Conservation (phyloP, 2,797 vertebrate genomes). For the Eulemur coronatus region DNA sequence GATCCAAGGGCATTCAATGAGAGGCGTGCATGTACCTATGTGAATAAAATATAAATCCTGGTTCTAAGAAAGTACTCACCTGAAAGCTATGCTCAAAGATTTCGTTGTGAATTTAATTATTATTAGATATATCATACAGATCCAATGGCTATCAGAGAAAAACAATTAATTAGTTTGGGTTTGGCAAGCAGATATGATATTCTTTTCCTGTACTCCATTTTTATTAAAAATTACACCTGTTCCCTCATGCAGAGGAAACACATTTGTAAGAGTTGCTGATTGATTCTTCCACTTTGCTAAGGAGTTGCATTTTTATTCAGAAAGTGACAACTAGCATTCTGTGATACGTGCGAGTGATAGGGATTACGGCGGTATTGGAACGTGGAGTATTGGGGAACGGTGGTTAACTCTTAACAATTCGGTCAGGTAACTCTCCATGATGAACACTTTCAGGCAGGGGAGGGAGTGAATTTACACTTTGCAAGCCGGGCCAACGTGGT, state of each 20-base stretch:
- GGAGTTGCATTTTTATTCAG: not conserved
- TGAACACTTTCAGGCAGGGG: not conserved
- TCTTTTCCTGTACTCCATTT: not conserved
- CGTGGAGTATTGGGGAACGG: accelerated
- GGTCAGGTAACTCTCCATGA: not conserved
- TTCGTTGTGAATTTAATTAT: not conserved
- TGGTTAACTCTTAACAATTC: not conserved
- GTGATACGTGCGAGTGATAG: accelerated
- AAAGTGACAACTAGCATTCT: not conserved
- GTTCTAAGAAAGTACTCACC: not conserved
- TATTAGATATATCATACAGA: not conserved
- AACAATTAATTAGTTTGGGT: not conserved
- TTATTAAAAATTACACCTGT: not conserved
- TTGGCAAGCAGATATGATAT: not conserved
- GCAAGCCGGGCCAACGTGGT: accelerated
- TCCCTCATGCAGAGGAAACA: not conserved
- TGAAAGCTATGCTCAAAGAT: not conserved
- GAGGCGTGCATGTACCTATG: not conserved
- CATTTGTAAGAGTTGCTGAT: not conserved
- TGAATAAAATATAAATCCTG: not conserved
- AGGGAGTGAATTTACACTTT: not conserved
- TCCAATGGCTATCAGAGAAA: not conserved
- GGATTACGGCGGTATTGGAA: accelerated
- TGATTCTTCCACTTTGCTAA: not conserved
- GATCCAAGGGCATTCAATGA: not conserved